Percentiles rank a stretch among this genome's conserved stretches.
Conservation (phyloP, 92 coral and sea anemone genomes). For the Metridium senile region DNA sequence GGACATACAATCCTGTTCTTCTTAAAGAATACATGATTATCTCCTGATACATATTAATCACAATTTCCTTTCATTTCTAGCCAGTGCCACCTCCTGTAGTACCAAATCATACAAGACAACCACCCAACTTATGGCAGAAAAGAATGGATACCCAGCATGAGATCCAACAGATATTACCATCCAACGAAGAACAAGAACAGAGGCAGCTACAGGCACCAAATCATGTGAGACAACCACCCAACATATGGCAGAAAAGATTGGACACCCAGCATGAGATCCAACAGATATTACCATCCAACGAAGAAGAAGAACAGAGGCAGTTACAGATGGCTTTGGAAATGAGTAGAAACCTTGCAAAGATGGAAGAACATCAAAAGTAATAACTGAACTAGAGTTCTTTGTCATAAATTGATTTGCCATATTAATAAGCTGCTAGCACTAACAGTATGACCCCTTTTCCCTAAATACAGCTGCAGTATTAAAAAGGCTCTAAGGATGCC, state of each 20-base stretch:
- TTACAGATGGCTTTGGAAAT: slow-evolving; percentile 73
- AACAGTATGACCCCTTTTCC: no score
- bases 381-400: not conserved
- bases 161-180: slow-evolving; percentile 64
- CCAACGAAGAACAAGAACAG: slow-evolving; percentile 58
- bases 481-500: no score
- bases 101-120: not conserved
- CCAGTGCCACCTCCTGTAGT: not conserved
- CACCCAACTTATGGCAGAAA: slow-evolving; percentile 70
- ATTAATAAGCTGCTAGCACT: no score
- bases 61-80: slow-evolving; percentile 12
- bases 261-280: slow-evolving; percentile 57
- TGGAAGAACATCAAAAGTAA: slow-evolving; percentile 71
- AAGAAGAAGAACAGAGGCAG: slow-evolving; percentile 67
- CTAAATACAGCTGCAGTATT: no score
- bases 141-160: slow-evolving; percentile 64
- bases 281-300: slow-evolving; percentile 59
- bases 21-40: no score
- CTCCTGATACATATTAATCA: no score
- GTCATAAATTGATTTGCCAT: no score
- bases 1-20: no score
- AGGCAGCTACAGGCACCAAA: slow-evolving; percentile 54
- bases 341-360: slow-evolving; percentile 75
- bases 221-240: slow-evolving; percentile 22
- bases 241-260: slow-evolving; percentile 75